A percentile compares a stretch with the other conserved stretches of the same genome.
These are phyloP conservation scores for Mustela lutreola DNA, from an alignment of 2,113 vertebrate species.

Conservation along the genomic window DNA sequence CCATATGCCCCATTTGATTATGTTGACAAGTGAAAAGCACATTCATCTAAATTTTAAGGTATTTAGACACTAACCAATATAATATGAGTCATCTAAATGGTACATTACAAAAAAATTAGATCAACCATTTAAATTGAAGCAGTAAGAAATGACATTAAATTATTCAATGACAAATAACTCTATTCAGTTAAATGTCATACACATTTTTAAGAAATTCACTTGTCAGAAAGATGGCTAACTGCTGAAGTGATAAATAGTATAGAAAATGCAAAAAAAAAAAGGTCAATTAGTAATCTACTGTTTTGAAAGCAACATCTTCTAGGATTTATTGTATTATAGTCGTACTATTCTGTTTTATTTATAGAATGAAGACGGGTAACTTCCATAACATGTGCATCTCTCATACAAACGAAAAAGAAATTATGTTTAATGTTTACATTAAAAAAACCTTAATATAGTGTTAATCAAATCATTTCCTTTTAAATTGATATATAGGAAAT, in stretches of 20 bases:
- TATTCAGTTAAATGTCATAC: constrained; percentile 65
- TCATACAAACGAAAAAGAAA: constrained; percentile 40
- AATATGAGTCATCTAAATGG: constrained; percentile 62
- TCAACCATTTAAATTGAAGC: constrained; percentile 71
- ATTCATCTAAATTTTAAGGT: constrained; percentile 62
- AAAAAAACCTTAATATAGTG: background rate
- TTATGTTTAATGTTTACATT: constrained; percentile 43
- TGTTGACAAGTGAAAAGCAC: constrained; percentile 39
- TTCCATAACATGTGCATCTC: constrained; percentile 8
- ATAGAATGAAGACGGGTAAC: constrained; percentile 39
- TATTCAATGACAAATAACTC: constrained; percentile 68
- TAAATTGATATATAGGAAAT: background rate
- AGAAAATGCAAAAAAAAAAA: constrained; percentile 53
- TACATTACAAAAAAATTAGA: constrained; percentile 52
- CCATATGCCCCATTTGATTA: constrained; percentile 50
- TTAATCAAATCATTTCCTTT: background rate
- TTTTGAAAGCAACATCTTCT: constrained; percentile 70
- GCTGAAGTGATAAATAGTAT: constrained; percentile 64
- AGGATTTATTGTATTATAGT: constrained; percentile 60
- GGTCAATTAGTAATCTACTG: constrained; percentile 60
- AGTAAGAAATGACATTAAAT: constrained; percentile 56
- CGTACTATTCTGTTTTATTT: constrained; percentile 54
- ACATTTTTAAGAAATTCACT: constrained; percentile 66
- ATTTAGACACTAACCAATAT: constrained; percentile 61
- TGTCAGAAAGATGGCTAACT: constrained; percentile 66